Conservation (phyloP, 2,797 vertebrate genomes). For the Peromyscus aztecus region DNA sequence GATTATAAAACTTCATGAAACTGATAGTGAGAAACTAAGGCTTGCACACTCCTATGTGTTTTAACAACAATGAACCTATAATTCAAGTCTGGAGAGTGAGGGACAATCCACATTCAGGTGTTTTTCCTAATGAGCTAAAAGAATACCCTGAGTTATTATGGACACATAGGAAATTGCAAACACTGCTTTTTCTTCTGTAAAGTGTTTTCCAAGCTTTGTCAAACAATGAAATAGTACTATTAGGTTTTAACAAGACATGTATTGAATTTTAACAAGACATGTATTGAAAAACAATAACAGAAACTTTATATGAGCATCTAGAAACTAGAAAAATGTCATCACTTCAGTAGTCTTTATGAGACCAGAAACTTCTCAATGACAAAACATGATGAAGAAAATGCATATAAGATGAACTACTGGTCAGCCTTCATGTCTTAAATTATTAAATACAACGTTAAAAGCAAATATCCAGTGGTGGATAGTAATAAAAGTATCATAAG, state of each 20-base stretch:
- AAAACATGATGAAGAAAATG: not conserved
- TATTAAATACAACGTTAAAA: not conserved
- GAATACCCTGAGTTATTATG: constrained; percentile 29
- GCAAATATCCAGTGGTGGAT: not conserved
- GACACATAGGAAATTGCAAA: not conserved
- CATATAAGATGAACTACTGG: not conserved
- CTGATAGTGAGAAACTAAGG: not conserved
- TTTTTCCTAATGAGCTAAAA: not conserved
- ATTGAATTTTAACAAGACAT: not conserved
- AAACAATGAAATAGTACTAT: not conserved
- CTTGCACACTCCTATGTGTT: not conserved
- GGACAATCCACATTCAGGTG: not conserved
- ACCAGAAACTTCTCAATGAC: not conserved
- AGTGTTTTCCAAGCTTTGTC: not conserved
- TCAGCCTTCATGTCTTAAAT: not conserved
- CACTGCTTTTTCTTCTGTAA: not conserved
- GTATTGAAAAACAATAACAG: not conserved
- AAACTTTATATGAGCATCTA: not conserved
- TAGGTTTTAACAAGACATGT: constrained; percentile 11
- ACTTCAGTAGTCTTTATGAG: not conserved
- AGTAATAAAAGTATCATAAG: constrained; percentile 22
- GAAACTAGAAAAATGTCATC: not conserved
- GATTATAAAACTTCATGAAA: not conserved
- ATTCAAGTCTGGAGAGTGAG: not conserved
- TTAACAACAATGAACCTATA: not conserved